Base-by-base conservation (phyloP, 2,113 vertebrate species). In the Rissa tridactyla region DNA sequence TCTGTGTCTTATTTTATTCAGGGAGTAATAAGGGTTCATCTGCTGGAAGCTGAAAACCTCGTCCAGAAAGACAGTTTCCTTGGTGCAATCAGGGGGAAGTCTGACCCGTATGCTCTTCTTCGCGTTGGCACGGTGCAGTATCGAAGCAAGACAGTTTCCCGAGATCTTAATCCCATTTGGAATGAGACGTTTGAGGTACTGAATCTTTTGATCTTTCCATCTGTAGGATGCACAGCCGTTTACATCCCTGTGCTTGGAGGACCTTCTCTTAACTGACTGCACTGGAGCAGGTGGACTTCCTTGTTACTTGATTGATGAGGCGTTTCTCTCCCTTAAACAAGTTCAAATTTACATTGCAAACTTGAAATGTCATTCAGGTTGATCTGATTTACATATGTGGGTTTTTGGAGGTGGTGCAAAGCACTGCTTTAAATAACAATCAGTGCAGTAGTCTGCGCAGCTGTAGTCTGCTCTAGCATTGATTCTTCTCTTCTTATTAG, bases 131-230 rank as follows among this genome's bases (percentile, higher is more conserved):
- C 98, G 40, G 92, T 79, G 51, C 88, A 98, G 3, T 96, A 98
- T 94, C 98, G 98, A 91, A 99, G 99, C 98, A 99, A 98, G 95
- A 99, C 99, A 11, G 78, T 99, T 84, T 98, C 99, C 87, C 93
- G 98, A 94, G 98, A 98, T 68, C 97, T 99, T 38, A 96, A 98
- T 94, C 99, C 99, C 29, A 80, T 66, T 55, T 99, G 99, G 99
- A 98, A 99, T 2, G 99, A 99, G 96, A 98, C 98, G 7, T 99
- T 98, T 90, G 99, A 99, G 99, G 99, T 99, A 96, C 82, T 82
- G 52, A 91, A 32, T 64, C 84, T 75, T 80, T 73, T 81, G 42
- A 75, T 61, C 86, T 80, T 65, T 82, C 75, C 46, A 8, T 91
- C 72, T 86, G 27, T 92, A 57, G 75, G 60, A 72, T 94, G 69